Percentiles rank a stretch among this genome's conserved stretches.
Conservation (phyloP, 2,113 vertebrate genomes). For the Ctenomys sociabilis region DNA sequence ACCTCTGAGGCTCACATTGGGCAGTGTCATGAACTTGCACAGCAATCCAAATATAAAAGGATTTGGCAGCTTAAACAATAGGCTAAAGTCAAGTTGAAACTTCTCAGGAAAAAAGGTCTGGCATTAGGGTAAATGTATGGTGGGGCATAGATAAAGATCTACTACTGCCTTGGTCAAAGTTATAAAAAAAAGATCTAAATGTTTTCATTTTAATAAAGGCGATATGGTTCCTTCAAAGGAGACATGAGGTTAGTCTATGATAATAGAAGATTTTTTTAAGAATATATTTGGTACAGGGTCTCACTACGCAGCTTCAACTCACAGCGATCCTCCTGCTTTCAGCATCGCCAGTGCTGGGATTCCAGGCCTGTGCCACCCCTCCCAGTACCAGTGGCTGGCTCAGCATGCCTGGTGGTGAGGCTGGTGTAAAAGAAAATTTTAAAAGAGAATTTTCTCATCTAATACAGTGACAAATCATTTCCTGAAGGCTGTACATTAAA, state of each 20-base stretch:
- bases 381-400: too few relatives aligned
- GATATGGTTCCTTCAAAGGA: background rate
- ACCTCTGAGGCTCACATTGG: background rate
- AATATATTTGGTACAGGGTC: too few relatives aligned
- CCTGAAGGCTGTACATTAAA: background rate
- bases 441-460: background rate
- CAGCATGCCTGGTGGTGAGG: too few relatives aligned
- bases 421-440: background rate
- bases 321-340: too few relatives aligned
- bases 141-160: background rate
- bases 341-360: too few relatives aligned
- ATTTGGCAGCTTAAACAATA: background rate
- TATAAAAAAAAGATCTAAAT: background rate
- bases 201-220: background rate
- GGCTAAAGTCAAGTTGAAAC: background rate
- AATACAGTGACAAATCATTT: background rate
- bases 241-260: background rate
- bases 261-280: background rate
- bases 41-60: background rate
- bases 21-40: background rate
- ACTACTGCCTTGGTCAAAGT: background rate
- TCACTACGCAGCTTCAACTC: too few relatives aligned
- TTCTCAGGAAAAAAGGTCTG: background rate
- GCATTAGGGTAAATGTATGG: background rate
- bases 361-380: too few relatives aligned